Evolutionary conservation across 2,888 invertebrate species (phyloP), one percentile per base, ranked within the genome.

Genomic region (Eupithecia tripunctaria): DNA sequence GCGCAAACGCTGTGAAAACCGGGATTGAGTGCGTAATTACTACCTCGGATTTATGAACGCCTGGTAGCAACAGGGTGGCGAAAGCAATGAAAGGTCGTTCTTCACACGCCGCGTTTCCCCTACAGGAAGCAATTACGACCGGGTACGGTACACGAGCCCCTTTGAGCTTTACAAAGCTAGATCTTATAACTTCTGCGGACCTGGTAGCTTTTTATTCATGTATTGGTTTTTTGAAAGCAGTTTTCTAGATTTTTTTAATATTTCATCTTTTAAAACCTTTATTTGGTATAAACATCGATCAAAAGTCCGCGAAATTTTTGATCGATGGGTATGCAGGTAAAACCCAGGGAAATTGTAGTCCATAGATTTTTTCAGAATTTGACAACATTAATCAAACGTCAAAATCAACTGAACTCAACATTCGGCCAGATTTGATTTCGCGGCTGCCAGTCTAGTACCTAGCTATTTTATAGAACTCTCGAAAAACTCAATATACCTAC

Each of bases 121-220:
- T 86, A 84, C 85, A 88, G 91, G 90, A 88, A 87, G 85, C 83
- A 88, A 88, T 88, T 88, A 88, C 84, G 73, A 81, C 79, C 76
- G 80, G 56, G 70, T 80, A 79, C 79, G 76, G 84, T 82, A 84
- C 78, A 82, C 78, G 75, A 79, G 78, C 72, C 81, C 21, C 85
- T 87, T 87, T 86, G 81, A 86, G 82, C 85, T 84, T 79, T 82
- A 71, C 77, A 77, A 72, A 78, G 76, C 79, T 82, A 85, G 79
- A 81, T 84, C 84, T 86, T 80, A 81, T 82, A 84, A 84, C 85
- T 88, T 86, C 82, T 86, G 83, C 80, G 78, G 76, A 81, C 84
- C 85, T 87, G 79, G 85, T 86, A 84, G 38, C 25, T 41, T 64
- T 38, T 38, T 25, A 21, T n/a, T 38, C 38, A 41, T 38, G 8